Evolutionary conservation across 2,113 vertebrate genomes (phyloP).

Genomic region (Notothenia rossii): DNA sequence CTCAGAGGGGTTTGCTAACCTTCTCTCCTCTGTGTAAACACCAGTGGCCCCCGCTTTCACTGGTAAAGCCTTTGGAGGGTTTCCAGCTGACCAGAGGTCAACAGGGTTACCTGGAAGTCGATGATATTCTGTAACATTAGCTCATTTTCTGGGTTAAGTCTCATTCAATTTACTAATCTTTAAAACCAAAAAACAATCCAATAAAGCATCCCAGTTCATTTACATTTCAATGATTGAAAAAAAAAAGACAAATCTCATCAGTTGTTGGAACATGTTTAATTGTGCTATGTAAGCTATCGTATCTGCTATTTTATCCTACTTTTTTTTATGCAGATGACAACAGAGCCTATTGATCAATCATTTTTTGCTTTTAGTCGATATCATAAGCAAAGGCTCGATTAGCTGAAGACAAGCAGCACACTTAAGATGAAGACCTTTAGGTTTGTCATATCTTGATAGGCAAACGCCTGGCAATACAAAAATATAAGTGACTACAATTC

Average conservation of each 20-base stretch:
- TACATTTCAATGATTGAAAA: neutral
- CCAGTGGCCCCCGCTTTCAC: constrained; percentile 15
- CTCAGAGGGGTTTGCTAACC: constrained; percentile 66
- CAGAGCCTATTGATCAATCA: constrained; percentile 11
- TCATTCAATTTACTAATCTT: neutral
- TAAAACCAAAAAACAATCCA: neutral
- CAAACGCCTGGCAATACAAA: neutral
- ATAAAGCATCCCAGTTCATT: neutral
- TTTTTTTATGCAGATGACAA: constrained; percentile 10
- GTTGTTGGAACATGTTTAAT: neutral
- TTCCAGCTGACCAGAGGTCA: constrained; percentile 45
- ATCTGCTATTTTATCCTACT: neutral
- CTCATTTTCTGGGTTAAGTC: neutral
- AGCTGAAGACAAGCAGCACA: constrained; percentile 6
- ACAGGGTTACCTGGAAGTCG: constrained; percentile 27
- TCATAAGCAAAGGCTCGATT: neutral
- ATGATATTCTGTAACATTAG: neutral
- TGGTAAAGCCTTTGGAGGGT: constrained; percentile 13
- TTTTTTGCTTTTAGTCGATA: constrained; percentile 6
- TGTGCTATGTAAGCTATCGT: neutral
- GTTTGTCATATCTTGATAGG: constrained; percentile 14
- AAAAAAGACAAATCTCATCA: neutral
- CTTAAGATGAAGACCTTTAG: neutral
- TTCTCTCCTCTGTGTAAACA: constrained; percentile 53
- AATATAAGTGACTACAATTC: neutral